Base-by-base conservation (phyloP, 2,888 invertebrate genomes). In the Netelia melanura region DNA sequence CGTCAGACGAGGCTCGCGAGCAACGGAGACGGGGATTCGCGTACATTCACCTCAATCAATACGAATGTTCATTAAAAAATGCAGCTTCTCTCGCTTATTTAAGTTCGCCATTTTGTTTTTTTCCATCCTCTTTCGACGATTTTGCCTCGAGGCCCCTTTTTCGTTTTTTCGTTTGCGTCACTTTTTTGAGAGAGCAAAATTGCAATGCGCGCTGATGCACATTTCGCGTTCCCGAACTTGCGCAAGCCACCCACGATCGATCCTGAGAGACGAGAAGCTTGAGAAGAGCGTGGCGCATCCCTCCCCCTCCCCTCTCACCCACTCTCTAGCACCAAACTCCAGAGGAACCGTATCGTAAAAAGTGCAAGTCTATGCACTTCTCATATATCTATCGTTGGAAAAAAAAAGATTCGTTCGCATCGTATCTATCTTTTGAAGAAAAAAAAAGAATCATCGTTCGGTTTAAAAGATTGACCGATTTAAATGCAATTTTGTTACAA, bases 41-140 rank as follows among this genome's bases (percentile, higher is more conserved):
- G 92, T 91, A 88, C 91, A 91, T 92, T 92, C 92, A 91, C 92
- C 91, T 91, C 91, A 90, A 91, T 92, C 92, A 89, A 91, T 92
- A 92, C 91, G 87, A 70, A 67, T 72, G 65, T 64, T n/a, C 48
- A 10, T 14, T 44, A 74, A 71, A 74, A 21, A 79, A 62, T 21
- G 71, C 81, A 80, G 70, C 81, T 52, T 86, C 84, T 61, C 65
- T 70, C 17, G 56, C 67, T 74, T n/a, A 23, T 25, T 78, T 77
- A 43, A 8, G 3, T 6, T 5, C 6, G 0, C 11, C 43, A 44
- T 72, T 58, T 65, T 17, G 21, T 75, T 68, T 62, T 54, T 80
- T 65, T 72, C 2, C 77, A 43, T 58, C 64, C 67, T 14, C 38
- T 61, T 17, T 54, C 17, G 17, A 21, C 61, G 43, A 71, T 38